These are phyloP conservation scores for Sclerurus mexicanus DNA, from an alignment of 2,113 vertebrate genomes.

Conservation along the genomic window DNA sequence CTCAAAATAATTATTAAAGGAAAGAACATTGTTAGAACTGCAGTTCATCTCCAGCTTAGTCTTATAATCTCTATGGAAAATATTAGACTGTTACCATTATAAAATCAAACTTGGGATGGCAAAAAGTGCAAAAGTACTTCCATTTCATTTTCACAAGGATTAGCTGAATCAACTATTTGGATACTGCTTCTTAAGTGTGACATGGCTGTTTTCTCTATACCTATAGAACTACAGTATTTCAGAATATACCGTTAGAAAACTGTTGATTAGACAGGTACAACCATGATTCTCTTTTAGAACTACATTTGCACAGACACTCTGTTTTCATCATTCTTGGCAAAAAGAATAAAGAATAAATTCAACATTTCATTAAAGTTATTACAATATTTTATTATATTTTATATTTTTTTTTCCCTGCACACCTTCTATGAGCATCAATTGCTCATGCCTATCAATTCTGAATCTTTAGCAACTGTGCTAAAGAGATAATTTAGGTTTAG, in stretches of 20 bases:
- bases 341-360: background rate
- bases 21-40: slow-evolving; percentile 16
- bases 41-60: slow-evolving; percentile 19
- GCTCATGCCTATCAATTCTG: background rate
- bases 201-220: background rate
- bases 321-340: background rate
- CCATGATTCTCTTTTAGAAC: background rate
- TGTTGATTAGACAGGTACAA: background rate
- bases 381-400: background rate
- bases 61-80: background rate
- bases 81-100: background rate
- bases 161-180: background rate
- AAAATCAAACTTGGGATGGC: background rate
- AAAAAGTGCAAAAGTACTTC: background rate
- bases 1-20: slow-evolving; percentile 4
- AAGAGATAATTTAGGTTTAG: background rate
- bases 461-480: background rate
- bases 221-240: background rate
- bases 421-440: background rate
- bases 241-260: background rate
- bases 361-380: background rate
- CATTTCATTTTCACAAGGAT: background rate
- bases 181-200: background rate
- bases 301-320: background rate
- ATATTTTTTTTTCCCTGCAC: background rate